Conservation (phyloP, 2,888 invertebrate species). For the Hymenopus coronatus region DNA sequence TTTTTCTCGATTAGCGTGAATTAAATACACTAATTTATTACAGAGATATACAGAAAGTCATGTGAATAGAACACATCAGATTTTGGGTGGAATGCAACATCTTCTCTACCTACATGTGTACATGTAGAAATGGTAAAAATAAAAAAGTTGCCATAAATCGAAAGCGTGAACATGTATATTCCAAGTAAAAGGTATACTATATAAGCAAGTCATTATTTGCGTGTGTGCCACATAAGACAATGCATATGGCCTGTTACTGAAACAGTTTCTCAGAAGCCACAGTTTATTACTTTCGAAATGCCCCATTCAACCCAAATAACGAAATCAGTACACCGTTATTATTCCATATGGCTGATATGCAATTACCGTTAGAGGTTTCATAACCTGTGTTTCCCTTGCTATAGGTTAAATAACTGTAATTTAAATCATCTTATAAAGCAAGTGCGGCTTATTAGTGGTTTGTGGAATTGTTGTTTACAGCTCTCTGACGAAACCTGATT, state of each 20-base stretch:
- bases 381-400: background rate
- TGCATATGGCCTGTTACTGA: background rate
- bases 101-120: too few species aligned
- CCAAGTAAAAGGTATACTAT: too few species aligned
- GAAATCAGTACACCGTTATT: background rate
- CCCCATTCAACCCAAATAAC: background rate
- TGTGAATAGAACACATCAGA: too few species aligned
- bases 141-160: background rate
- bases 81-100: too few species aligned
- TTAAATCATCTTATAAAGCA: background rate
- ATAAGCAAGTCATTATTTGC: background rate
- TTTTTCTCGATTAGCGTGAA: too few species aligned
- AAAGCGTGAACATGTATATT: background rate
- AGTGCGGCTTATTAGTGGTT: background rate
- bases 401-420: background rate
- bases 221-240: background rate
- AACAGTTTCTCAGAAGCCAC: background rate
- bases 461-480: background rate
- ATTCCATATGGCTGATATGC: background rate
- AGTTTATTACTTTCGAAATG: background rate
- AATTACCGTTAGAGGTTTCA: background rate
- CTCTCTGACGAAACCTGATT: background rate
- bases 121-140: too few species aligned
- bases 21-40: too few species aligned
- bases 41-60: too few species aligned